A percentile compares a stretch with the other conserved stretches of the same genome.
Conservation (phyloP, 2,113 vertebrate species). For the Tor tambroides region DNA sequence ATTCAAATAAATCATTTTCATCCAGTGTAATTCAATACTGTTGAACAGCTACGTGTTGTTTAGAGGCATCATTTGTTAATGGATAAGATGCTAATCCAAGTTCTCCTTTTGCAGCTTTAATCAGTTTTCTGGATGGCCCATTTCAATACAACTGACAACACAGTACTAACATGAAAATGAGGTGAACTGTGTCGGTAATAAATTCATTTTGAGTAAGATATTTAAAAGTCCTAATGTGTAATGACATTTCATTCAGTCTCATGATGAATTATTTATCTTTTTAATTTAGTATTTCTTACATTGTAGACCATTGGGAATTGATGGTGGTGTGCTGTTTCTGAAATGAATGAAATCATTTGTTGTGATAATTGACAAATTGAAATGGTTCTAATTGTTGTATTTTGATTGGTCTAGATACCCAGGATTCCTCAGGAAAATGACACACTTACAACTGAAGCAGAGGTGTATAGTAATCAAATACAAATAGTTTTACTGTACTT, state of each 20-base stretch:
- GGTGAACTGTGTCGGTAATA: neutral
- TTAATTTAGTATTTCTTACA: neutral
- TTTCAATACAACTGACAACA: constrained; percentile 6
- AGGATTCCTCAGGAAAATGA: neutral
- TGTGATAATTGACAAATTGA: neutral
- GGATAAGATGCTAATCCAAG: constrained; percentile 24
- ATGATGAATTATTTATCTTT: constrained; percentile 10
- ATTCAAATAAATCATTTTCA: constrained; percentile 52
- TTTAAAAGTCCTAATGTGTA: neutral
- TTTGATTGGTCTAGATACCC: neutral
- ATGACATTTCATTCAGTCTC: neutral
- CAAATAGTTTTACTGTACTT: neutral
- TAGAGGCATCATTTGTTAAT: constrained; percentile 17
- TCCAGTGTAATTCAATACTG: constrained; percentile 58
- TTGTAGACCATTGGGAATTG: neutral
- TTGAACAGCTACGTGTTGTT: constrained; percentile 47
- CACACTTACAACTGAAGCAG: neutral
- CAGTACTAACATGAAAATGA: neutral
- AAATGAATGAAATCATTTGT: neutral
- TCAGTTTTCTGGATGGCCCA: neutral
- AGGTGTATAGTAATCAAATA: neutral
- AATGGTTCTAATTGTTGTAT: neutral
- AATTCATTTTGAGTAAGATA: neutral
- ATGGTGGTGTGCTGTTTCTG: neutral
- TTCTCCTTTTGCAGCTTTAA: constrained; percentile 9